Conservation (phyloP, 2,888 invertebrate species). For the Aphodius sticticus region DNA sequence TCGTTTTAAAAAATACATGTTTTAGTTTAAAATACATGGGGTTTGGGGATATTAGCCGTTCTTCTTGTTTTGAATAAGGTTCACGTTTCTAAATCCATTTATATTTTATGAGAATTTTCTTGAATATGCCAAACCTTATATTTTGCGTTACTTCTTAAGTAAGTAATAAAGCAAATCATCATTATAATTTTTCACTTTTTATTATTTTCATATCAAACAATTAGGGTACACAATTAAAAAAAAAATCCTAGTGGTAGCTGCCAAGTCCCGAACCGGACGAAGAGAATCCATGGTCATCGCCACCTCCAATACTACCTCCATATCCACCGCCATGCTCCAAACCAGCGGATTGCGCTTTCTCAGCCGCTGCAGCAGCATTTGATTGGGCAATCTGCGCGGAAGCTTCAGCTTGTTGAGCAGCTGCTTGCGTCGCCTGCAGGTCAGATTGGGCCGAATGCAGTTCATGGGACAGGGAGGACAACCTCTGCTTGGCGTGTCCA, state of each 20-base stretch:
- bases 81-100: too few relatives aligned
- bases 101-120: too few relatives aligned
- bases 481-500: conserved; percentile 74
- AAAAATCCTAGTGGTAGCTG: conserved; percentile 13
- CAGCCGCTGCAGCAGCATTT: conserved; percentile 78
- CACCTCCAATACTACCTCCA: conserved; percentile 26
- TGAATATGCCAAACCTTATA: not conserved
- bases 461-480: conserved; percentile 73
- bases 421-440: conserved; percentile 76
- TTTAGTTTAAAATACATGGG: too few relatives aligned
- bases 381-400: conserved; percentile 78
- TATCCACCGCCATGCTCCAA: conserved; percentile 24
- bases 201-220: conserved; percentile 18
- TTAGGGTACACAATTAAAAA: not conserved
- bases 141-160: not conserved
- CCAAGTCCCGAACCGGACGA: conserved; percentile 13
- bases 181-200: conserved; percentile 8
- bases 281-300: conserved; percentile 28
- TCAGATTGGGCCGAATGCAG: conserved; percentile 74
- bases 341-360: conserved; percentile 48
- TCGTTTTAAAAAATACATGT: too few relatives aligned
- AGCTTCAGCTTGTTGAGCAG: conserved; percentile 74
- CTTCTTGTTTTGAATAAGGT: not conserved
- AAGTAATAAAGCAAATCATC: not conserved
- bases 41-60: too few relatives aligned